phyloP scores from a whole-genome alignment of 1,140 invertebrate species.

The Dysdera silvatica region DNA sequence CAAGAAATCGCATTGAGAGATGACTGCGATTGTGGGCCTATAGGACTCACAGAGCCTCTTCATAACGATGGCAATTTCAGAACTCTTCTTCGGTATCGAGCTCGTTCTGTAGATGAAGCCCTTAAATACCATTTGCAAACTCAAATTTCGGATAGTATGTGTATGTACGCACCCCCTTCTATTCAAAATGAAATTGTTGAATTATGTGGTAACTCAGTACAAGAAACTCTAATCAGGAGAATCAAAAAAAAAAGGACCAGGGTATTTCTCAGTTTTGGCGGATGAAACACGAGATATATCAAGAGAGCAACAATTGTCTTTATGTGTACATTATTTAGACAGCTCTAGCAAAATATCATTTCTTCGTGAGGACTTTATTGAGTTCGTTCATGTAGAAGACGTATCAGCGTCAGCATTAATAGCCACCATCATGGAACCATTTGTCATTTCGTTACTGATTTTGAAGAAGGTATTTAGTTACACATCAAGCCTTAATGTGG shows the following conservation, averaged over 20 bases:
- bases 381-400: neutral
- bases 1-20: neutral
- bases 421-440: too few relatives aligned
- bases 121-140: neutral
- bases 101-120: neutral
- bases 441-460: too few relatives aligned
- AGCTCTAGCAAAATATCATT: neutral
- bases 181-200: conserved; percentile 1
- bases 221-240: neutral
- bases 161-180: neutral
- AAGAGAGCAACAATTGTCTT: neutral
- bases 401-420: neutral
- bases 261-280: neutral
- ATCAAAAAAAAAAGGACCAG: neutral
- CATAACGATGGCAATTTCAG: too few relatives aligned
- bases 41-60: neutral
- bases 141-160: neutral
- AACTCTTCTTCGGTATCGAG: neutral
- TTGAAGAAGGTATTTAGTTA: too few relatives aligned
- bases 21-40: neutral
- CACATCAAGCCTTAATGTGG: too few relatives aligned
- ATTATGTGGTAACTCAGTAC: neutral
- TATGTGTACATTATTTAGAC: neutral
- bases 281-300: conserved; percentile 1
- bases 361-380: neutral